Base-by-base conservation (phyloP, 2,888 invertebrate species). In the Leptinotarsa tumamoca region DNA sequence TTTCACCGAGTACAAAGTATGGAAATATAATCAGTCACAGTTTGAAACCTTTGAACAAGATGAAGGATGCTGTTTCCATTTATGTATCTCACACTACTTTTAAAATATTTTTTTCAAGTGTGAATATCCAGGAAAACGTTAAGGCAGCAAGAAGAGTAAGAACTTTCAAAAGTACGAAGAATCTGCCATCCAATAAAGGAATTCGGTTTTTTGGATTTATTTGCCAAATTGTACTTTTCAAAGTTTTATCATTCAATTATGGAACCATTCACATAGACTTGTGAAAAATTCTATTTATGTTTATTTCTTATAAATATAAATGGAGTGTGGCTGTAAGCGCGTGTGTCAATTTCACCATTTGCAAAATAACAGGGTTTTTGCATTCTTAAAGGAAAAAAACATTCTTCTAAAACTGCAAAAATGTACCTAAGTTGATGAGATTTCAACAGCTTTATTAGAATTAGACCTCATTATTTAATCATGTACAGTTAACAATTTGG, bases 81-180 rank as follows among this genome's bases (percentile, higher is more conserved):
- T n/a, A n/a, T 43, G 63, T 43, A 63, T 63, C 43, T 63, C 33
- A 7, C 17, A 63, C 63, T 13, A 63, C 17, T 63, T 52, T 43
- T 43, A 10, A 63, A 68, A 51, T 23, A 67, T 58, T 75, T 72
- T 69, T 27, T 56, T 49, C 61, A 50, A 43, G 17, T 23, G 74
- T 78, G 74, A 79, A 74, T 78, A 76, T 71, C 74, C 79, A 76
- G 79, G 74, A 76, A 70, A 74, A 68, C 50, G 43, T 73, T 74
- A 74, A 73, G 68, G 66, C 63, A 63, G n/a, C 63, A 63, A 15
- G 43, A 63, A 43, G 63, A 63, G 14, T 74, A 72, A 67, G 78
- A 84, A 84, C 83, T 84, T 85, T 85, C 79, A 81, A 84, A 85
- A 85, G 85, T 85, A 84, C 85, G 84, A 84, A 83, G 75, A 78